Conservation (phyloP, 2,113 vertebrate genomes). For the Lates calcarifer region DNA sequence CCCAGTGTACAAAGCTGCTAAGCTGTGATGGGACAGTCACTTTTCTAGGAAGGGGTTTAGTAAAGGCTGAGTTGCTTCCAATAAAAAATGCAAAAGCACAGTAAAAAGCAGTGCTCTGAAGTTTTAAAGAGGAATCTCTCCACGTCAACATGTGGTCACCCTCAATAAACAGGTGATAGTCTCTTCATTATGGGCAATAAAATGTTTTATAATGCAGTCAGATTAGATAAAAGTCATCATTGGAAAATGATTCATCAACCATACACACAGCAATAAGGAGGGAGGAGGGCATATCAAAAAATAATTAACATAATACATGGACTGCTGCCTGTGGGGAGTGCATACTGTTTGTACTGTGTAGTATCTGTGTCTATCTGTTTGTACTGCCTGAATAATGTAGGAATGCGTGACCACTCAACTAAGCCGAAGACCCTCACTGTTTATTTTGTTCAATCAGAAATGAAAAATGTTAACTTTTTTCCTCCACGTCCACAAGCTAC, state of each 20-base stretch:
- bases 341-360: no score
- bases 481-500: no score
- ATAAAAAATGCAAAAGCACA: no score
- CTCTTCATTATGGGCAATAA: background rate
- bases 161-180: background rate
- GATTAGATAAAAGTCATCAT: background rate
- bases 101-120: background rate
- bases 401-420: background rate
- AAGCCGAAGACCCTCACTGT: no score
- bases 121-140: background rate
- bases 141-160: background rate
- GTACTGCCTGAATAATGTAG: background rate
- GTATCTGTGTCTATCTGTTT: background rate
- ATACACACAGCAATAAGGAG: background rate
- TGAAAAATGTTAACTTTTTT: slow-evolving; percentile 7
- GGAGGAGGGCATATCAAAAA: background rate
- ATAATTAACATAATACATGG: background rate
- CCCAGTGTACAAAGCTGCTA: no score
- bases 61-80: no score
- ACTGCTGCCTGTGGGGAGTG: background rate
- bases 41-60: no score
- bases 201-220: background rate
- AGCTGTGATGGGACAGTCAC: no score
- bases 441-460: slow-evolving; percentile 32
- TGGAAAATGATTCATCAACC: background rate